Conservation (phyloP, 2,888 invertebrate species). For the Cataglyphis rosenhaueri region DNA sequence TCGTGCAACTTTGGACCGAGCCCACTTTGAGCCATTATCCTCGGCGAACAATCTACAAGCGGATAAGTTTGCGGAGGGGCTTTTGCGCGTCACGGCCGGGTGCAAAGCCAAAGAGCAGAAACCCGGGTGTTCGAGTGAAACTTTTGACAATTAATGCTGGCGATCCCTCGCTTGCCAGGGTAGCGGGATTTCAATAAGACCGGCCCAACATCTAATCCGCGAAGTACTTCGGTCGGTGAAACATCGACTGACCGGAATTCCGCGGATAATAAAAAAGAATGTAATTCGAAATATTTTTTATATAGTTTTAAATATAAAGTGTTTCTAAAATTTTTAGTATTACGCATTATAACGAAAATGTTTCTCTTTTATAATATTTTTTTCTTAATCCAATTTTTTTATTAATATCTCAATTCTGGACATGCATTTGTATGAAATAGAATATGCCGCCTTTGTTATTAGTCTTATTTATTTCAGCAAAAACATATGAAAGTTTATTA, state of each 20-base stretch:
- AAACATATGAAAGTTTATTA: not conserved
- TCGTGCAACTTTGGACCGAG: conserved; percentile 43
- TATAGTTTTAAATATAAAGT: not conserved
- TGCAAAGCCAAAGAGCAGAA: conserved; percentile 57
- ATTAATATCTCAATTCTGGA: not conserved
- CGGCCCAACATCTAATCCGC: conserved; percentile 6
- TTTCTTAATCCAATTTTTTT: not conserved
- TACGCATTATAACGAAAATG: not conserved
- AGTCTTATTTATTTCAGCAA: not conserved
- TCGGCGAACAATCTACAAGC: conserved; percentile 48
- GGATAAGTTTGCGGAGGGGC: conserved; percentile 54
- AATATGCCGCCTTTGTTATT: not conserved
- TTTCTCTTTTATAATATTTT: not conserved
- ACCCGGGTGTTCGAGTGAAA: conserved; percentile 46
- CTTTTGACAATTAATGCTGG: conserved; percentile 56
- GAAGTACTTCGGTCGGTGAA: not conserved
- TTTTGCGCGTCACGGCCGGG: conserved; percentile 51
- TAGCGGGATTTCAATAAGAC: conserved; percentile 45
- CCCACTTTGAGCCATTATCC: conserved; percentile 57
- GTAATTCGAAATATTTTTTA: not conserved
- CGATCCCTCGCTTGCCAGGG: conserved; percentile 1
- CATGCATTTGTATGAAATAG: not conserved
- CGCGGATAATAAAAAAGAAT: not conserved
- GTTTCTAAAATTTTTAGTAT: not conserved
- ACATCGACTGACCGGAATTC: not conserved